Evolutionary conservation across 2,113 vertebrate species (phyloP), one percentile per base, ranked within the genome.

Genomic region (Callopanchax toddi): DNA sequence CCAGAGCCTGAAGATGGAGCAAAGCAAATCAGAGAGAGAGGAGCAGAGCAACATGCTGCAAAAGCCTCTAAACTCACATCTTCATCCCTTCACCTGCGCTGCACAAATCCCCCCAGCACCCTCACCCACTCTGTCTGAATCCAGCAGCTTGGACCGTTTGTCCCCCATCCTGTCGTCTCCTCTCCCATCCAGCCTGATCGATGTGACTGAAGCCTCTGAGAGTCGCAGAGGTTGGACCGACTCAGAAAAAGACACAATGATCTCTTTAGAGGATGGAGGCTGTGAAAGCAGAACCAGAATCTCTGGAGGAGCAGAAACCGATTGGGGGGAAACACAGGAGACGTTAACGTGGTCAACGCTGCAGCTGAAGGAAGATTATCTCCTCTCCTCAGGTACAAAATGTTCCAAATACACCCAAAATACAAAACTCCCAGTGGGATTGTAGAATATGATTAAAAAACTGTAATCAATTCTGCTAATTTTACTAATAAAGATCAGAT

Each of bases 81-180:
- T 26, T 64, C 2, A 13, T 37, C 2, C 6, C 11, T 43, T 65
- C 71, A 66, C 36, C 65, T 78, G 55, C 17, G 64, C 43, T 56
- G 29, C 83, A 26, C 3, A 6, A 26, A 4, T 26, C 64, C 81
- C 87, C 54, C 87, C 60, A 6, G 77, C 84, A 11, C 60, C 86
- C 3, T 55, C 50, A 0, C 61, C 60, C 6, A 53, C 53, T 42
- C 62, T 58, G 48, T 70, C 71, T 39, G 21, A 74, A 54, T 85
- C 87, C 48, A 82, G 77, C 74, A 68, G 69, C 60, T 68, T 80
- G 59, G 89, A 82, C 37, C 79, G 68, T 57, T 77, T 81, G 76
- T 92, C 91, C 60, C 91, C 93, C 59, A 73, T 86, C 86, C 76
- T 85, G 57, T 94, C 70, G 0, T 91, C 92, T 26, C 73, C 89